These are phyloP conservation scores for Pristiophorus japonicus DNA, from an alignment of 2,113 vertebrate genomes.

Conservation along the genomic window DNA sequence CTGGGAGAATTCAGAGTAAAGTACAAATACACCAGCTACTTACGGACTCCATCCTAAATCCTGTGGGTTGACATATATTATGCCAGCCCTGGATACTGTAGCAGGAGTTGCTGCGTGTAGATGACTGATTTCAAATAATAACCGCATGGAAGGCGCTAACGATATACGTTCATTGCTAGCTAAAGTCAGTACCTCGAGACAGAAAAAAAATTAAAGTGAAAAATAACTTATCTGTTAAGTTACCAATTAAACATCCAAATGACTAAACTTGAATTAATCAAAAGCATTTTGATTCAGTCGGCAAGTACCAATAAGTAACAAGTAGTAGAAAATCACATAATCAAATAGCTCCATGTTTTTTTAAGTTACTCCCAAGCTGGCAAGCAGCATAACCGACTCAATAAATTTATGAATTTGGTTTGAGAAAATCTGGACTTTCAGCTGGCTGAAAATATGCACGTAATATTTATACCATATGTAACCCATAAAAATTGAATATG, in stretches of 20 bases:
- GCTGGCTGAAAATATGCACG: too few relatives aligned
- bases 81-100: slow-evolving; percentile 62
- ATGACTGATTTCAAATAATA: slow-evolving; percentile 65
- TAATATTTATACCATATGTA: too few relatives aligned
- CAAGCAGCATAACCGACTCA: not conserved
- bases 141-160: slow-evolving; percentile 56
- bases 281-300: not conserved
- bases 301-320: not conserved
- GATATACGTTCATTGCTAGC: slow-evolving; percentile 65
- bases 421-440: too few relatives aligned
- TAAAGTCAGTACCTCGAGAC: slow-evolving; percentile 57
- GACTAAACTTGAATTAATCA: not conserved
- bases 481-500: not conserved
- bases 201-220: not conserved
- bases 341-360: not conserved
- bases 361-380: not conserved
- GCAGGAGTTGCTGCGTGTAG: slow-evolving; percentile 60
- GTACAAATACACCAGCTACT: slow-evolving; percentile 42
- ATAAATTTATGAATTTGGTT: not conserved
- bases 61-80: slow-evolving; percentile 60
- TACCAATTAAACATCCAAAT: not conserved
- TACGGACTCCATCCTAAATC: slow-evolving; percentile 67
- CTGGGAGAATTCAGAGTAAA: not conserved
- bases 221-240: not conserved
- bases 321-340: not conserved